Evolutionary conservation across 35 echinoderm and acorn worm genomes (phyloP).

Genomic region (Holothuria glaberrima): DNA sequence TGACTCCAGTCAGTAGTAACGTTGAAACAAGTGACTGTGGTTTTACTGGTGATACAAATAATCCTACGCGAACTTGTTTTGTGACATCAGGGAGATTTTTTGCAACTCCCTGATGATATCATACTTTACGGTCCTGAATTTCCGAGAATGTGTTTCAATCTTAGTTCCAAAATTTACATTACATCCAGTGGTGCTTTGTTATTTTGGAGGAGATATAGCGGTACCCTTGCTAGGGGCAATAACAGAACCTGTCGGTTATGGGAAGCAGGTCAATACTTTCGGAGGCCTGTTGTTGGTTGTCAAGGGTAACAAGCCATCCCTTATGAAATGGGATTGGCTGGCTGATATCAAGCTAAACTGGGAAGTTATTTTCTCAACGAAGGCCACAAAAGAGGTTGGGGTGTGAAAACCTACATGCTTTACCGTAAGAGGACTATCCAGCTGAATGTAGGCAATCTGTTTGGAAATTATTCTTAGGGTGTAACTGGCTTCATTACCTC

Average conservation of each 20-base stretch:
- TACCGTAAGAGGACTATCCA: slow-evolving; percentile 19
- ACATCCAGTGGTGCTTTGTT: slow-evolving; percentile 14
- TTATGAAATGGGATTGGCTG: slow-evolving; percentile 23
- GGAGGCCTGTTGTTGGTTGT: slow-evolving; percentile 13
- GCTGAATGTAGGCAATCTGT: background rate
- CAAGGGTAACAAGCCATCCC: slow-evolving; percentile 14
- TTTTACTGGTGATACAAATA: background rate
- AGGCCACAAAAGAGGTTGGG: background rate
- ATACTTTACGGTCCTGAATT: slow-evolving; percentile 10
- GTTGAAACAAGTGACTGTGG: background rate
- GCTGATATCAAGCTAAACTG: slow-evolving; percentile 25
- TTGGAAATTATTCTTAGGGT: too few species aligned
- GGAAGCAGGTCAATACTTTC: background rate
- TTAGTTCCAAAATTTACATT: slow-evolving; percentile 15
- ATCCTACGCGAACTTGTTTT: background rate
- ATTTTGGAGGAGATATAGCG: slow-evolving; percentile 29
- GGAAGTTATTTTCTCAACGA: slow-evolving; percentile 18
- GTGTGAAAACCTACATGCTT: background rate
- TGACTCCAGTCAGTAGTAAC: too few species aligned
- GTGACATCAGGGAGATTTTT: background rate
- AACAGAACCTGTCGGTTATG: slow-evolving; percentile 12
- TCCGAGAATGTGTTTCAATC: background rate
- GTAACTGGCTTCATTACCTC: too few species aligned
- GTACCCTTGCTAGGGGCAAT: slow-evolving; percentile 33
- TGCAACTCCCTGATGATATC: background rate